Percentiles rank a stretch among this genome's conserved stretches.
phyloP scores from a whole-genome alignment of 2,797 vertebrate genomes.

The Austrolebias charrua region DNA sequence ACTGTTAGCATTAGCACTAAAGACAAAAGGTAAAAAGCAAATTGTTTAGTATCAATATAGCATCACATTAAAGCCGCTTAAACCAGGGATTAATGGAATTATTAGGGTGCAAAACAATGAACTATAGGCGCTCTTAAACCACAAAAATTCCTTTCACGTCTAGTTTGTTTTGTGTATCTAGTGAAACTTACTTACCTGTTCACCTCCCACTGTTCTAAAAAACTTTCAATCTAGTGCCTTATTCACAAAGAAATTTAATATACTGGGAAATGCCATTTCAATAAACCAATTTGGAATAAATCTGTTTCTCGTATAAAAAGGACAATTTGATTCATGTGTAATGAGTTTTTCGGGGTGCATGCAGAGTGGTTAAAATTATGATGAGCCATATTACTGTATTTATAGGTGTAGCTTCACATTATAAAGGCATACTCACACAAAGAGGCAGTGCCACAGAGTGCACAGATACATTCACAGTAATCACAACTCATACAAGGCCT shows the following conservation, averaged over 20 bases:
- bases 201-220: conserved; percentile 33
- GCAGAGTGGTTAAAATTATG: conserved; percentile 60
- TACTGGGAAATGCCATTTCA: conserved; percentile 54
- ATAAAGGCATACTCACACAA: conserved; percentile 13
- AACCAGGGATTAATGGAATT: not conserved
- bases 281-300: conserved; percentile 70
- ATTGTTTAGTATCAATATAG: not conserved
- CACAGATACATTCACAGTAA: conserved; percentile 3
- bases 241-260: conserved; percentile 56
- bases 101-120: conserved; percentile 6
- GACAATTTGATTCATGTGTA: conserved; percentile 65
- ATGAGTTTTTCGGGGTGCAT: conserved; percentile 53
- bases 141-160: conserved; percentile 5
- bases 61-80: not conserved
- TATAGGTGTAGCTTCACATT: conserved; percentile 49
- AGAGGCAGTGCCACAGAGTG: not conserved
- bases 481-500: conserved; percentile 2
- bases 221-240: conserved; percentile 27
- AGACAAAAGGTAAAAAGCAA: not conserved
- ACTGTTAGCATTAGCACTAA: not conserved
- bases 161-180: conserved; percentile 25
- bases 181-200: conserved; percentile 54
- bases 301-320: conserved; percentile 60
- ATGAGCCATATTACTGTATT: conserved; percentile 61
- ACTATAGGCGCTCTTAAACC: conserved; percentile 12